These are phyloP conservation scores for Lagorchestes hirsutus DNA, from an alignment of 2,797 vertebrate genomes.

Conservation along the genomic window DNA sequence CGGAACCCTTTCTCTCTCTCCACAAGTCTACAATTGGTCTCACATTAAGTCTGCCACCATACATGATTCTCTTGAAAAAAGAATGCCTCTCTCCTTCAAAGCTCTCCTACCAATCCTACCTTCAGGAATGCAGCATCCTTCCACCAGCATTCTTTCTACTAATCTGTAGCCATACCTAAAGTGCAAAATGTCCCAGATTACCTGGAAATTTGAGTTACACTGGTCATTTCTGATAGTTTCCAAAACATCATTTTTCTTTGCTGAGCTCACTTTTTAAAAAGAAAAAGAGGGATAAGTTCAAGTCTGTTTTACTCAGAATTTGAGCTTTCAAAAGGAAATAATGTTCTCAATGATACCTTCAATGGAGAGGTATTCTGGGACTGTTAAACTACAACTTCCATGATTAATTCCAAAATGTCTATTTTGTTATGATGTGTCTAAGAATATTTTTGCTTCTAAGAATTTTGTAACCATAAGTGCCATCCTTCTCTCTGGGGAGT, in stretches of 20 bases:
- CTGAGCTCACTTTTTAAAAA: background rate
- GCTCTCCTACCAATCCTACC: background rate
- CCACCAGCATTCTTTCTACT: background rate
- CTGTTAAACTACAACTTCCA: background rate
- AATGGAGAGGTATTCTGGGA: background rate
- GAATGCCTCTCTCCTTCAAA: background rate
- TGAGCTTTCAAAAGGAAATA: too few relatives aligned
- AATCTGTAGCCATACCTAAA: background rate
- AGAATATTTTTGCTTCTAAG: background rate
- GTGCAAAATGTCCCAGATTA: background rate
- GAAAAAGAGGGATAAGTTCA: background rate
- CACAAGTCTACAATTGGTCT: background rate
- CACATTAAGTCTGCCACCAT: background rate
- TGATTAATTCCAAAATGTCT: background rate
- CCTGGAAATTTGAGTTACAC: background rate
- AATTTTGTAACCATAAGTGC: too few relatives aligned
- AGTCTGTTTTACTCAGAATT: background rate
- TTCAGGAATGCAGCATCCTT: background rate
- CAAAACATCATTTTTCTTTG: background rate
- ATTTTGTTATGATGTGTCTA: background rate
- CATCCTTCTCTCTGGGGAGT: too few relatives aligned
- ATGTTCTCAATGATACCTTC: background rate
- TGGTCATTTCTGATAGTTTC: background rate
- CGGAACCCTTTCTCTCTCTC: background rate
- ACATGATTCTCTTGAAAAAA: background rate